phyloP scores from a whole-genome alignment of 2,888 invertebrate species.

The Pyralis farinalis region DNA sequence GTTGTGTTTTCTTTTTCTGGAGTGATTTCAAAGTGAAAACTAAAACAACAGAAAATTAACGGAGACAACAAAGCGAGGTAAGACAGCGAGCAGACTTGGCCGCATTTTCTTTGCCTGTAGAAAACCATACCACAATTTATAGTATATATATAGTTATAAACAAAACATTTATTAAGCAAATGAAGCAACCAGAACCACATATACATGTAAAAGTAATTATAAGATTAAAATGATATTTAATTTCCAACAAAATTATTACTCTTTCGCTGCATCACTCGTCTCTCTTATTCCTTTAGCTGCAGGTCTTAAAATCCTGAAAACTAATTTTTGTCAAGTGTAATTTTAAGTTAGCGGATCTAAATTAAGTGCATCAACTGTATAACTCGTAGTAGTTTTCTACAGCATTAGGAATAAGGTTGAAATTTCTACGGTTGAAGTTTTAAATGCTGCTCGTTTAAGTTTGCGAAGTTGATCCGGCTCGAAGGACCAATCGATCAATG shows the following conservation, averaged over 20 bases:
- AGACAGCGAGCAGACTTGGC: no score
- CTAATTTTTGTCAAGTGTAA: background rate
- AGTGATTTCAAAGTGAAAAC: no score
- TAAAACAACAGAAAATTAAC: no score
- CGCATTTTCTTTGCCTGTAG: no score
- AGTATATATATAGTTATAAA: no score
- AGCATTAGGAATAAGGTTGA: conserved; percentile 1
- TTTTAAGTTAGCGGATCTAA: background rate
- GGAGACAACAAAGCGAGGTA: no score
- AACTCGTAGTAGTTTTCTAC: background rate
- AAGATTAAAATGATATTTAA: background rate
- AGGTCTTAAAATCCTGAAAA: background rate
- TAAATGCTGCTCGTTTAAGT: conserved; percentile 1
- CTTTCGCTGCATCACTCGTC: background rate
- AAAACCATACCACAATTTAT: no score
- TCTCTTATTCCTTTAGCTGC: background rate
- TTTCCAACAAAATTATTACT: background rate
- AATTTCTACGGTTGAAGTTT: background rate
- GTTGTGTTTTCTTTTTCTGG: no score
- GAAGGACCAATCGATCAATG: conserved; percentile 20
- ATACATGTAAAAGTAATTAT: background rate
- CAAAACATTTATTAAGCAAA: background rate
- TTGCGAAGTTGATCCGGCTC: conserved; percentile 4
- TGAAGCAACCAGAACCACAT: background rate
- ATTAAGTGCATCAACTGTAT: background rate